Percentiles rank a stretch among this genome's conserved stretches.
These are phyloP conservation scores for Lampropteryx suffumata DNA, from an alignment of 2,888 invertebrate genomes.

Conservation along the genomic window DNA sequence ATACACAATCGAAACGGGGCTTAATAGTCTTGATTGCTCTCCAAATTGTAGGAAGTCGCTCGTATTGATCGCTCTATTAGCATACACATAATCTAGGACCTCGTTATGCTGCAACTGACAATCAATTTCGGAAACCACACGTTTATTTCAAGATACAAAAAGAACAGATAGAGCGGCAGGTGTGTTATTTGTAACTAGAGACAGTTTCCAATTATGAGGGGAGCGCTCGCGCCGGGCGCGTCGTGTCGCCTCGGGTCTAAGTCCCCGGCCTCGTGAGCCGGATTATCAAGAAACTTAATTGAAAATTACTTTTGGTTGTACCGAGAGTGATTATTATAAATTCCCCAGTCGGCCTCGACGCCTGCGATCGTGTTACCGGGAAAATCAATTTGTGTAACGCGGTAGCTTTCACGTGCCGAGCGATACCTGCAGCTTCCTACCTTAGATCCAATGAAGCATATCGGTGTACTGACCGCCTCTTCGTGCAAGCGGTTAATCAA, in stretches of 20 bases:
- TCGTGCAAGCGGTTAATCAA: constrained; percentile 55
- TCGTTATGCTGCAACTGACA: constrained; percentile 39
- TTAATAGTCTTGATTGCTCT: constrained; percentile 63
- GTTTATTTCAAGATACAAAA: constrained; percentile 30
- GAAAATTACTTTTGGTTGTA: constrained; percentile 75
- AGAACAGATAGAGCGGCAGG: constrained; percentile 42
- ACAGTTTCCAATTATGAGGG: constrained; percentile 71
- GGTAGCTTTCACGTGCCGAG: constrained; percentile 54
- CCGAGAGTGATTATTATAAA: constrained; percentile 64
- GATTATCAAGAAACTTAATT: constrained; percentile 78
- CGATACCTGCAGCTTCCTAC: constrained; percentile 16
- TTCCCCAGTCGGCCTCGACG: constrained; percentile 63
- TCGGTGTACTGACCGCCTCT: constrained; percentile 34
- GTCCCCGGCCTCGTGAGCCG: constrained; percentile 59
- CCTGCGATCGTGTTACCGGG: constrained; percentile 45
- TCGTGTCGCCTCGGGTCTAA: constrained; percentile 60
- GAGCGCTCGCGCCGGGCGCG: constrained; percentile 33
- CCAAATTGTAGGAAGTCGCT: constrained; percentile 58
- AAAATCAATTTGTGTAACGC: constrained; percentile 58
- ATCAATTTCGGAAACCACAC: constrained; percentile 35
- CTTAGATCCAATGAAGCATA: constrained; percentile 32
- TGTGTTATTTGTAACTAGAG: constrained; percentile 63
- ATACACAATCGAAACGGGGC: constrained; percentile 52
- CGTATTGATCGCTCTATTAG: constrained; percentile 54
- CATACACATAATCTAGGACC: constrained; percentile 41